Evolutionary conservation across 2,888 invertebrate species (phyloP).

Genomic region (Charanyca ferruginea): DNA sequence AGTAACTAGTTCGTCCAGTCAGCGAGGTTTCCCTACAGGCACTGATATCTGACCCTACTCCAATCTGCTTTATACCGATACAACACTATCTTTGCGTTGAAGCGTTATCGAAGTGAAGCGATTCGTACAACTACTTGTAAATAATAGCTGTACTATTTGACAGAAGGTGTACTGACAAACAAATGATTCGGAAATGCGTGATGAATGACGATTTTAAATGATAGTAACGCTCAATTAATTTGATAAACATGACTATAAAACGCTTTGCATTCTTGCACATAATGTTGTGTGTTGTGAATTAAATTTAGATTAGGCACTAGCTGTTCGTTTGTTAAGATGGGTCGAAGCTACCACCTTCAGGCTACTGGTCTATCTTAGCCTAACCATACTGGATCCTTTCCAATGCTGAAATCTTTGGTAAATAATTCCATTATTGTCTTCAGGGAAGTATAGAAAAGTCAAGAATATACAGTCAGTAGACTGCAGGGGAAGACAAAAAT

Average conservation of each 20-base stretch:
- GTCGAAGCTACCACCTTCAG: not conserved
- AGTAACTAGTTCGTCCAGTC: slow-evolving; percentile 32
- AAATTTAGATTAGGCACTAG: not conserved
- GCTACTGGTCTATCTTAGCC: too few relatives aligned
- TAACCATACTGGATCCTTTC: not conserved
- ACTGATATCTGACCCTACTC: slow-evolving; percentile 21
- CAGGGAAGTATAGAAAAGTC: too few relatives aligned
- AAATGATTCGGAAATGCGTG: not conserved
- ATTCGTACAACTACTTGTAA: not conserved
- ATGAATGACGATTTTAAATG: slow-evolving; percentile 11
- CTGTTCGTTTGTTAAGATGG: not conserved
- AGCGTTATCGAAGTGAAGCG: slow-evolving; percentile 26
- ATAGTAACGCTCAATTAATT: slow-evolving; percentile 49
- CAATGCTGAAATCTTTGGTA: too few relatives aligned
- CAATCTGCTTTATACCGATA: slow-evolving; percentile 34
- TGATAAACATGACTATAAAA: slow-evolving; percentile 37
- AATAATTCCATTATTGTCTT: too few relatives aligned
- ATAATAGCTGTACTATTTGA: not conserved
- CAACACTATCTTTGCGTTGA: slow-evolving; percentile 43
- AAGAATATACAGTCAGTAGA: too few relatives aligned
- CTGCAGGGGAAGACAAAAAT: not conserved
- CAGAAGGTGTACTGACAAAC: not conserved
- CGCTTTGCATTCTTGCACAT: not conserved
- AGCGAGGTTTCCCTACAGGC: slow-evolving; percentile 7
- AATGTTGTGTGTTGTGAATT: not conserved